Evolutionary conservation across 2,888 invertebrate genomes (phyloP).

Genomic region (Yponomeuta malinellus): DNA sequence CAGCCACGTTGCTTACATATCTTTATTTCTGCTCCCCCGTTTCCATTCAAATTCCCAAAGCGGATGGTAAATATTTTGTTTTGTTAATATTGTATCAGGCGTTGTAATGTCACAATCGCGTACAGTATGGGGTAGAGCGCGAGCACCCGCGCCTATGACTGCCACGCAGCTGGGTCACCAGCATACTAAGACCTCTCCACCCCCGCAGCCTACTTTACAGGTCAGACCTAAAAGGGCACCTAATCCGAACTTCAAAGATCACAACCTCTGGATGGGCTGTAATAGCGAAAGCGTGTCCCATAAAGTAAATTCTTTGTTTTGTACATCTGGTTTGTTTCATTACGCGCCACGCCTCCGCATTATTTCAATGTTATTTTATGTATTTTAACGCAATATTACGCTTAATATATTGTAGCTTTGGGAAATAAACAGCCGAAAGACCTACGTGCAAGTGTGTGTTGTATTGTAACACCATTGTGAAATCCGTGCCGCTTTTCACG

Average conservation of each 20-base stretch:
- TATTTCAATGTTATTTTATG: slow-evolving; percentile 15
- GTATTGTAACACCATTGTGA: not conserved
- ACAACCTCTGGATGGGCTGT: slow-evolving; percentile 44
- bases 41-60: slow-evolving; percentile 25
- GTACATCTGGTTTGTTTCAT: slow-evolving; percentile 67
- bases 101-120: slow-evolving; percentile 43
- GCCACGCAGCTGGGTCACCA: slow-evolving; percentile 36
- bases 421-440: slow-evolving; percentile 1
- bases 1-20: slow-evolving; percentile 25
- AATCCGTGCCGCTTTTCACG: no score
- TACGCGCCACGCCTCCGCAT: slow-evolving; percentile 26
- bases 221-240: slow-evolving; percentile 30
- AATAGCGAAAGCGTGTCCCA: slow-evolving; percentile 64
- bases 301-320: slow-evolving; percentile 66
- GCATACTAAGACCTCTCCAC: slow-evolving; percentile 29
- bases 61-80: slow-evolving; percentile 38
- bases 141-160: slow-evolving; percentile 36
- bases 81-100: slow-evolving; percentile 44
- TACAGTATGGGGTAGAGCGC: slow-evolving; percentile 40
- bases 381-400: slow-evolving; percentile 6
- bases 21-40: slow-evolving; percentile 24
- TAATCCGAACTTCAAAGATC: slow-evolving; percentile 40
- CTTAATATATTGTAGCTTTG: slow-evolving; percentile 1
- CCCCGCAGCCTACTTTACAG: slow-evolving; percentile 27
- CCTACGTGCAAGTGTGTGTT: not conserved